Base-by-base conservation (phyloP, 1,140 invertebrate genomes). In the Brachionus calyciflorus region DNA sequence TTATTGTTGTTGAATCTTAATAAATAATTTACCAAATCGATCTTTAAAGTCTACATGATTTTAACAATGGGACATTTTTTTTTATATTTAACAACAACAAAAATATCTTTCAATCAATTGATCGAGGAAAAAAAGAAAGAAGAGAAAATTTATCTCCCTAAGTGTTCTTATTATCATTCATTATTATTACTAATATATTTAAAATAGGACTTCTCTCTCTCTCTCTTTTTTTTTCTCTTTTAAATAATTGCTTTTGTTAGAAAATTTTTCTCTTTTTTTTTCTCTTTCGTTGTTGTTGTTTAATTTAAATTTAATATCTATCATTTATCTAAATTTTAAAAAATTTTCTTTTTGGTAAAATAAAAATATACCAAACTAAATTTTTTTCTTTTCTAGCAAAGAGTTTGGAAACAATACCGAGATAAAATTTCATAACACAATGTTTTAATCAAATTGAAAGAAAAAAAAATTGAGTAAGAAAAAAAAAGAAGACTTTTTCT, bases 291-390 rank as follows among this genome's bases (percentile, higher is more conserved):
- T 60, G 55, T 60, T 60, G 55, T 60, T 60, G 55, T 60, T 60
- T 60, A 60, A 60, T 60, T 60, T 60, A 60, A 60, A 60, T 60
- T 60, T 60, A 60, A 60, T 60, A 60, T n/a, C n/a, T 60, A 60
- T 60, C 55, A 60, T 60, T 60, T 60, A 60, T 60, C 55, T 60
- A 30, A 28, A 55, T 55, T 55, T 55, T 55, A 28, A 55, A 55
- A 55, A 55, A 28, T n/a, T n/a, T n/a, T n/a, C n/a, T n/a, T n/a
- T n/a, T n/a, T n/a, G n/a, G n/a, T n/a, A n/a, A n/a, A n/a, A n/a
- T n/a, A n/a, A n/a, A n/a, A n/a, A n/a, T n/a, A n/a, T n/a, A n/a
- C n/a, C n/a, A n/a, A n/a, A n/a, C n/a, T n/a, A n/a, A n/a, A n/a
- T n/a, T n/a, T 60, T n/a, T 55, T 26, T 55, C 5, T 55, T 7